A percentile compares a stretch with the other conserved stretches of the same genome.
Evolutionary conservation across 2,888 invertebrate genomes (phyloP).

Genomic region (Heliothis peltigera): DNA sequence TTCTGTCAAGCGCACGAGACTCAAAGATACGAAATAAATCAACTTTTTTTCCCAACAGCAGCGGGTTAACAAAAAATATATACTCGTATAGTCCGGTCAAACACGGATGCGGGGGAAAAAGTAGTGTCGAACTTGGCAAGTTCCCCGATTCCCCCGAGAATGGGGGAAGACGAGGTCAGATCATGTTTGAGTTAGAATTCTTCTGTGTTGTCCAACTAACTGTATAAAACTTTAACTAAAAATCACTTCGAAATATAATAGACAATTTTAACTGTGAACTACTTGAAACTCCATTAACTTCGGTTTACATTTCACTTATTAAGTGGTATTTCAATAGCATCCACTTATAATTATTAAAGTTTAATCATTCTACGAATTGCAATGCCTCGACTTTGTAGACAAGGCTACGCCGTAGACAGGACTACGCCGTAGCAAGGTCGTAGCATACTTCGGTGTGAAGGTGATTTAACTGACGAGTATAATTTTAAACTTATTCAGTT

Average conservation of each 20-base stretch:
- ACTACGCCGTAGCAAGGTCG: conserved; percentile 41
- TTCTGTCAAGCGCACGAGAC: conserved; percentile 22
- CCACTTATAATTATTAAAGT: conserved; percentile 11
- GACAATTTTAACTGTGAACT: not conserved
- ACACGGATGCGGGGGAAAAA: conserved; percentile 46
- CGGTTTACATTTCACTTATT: conserved; percentile 1
- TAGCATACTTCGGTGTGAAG: conserved; percentile 37
- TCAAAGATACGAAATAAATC: conserved; percentile 53
- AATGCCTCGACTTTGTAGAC: conserved; percentile 23
- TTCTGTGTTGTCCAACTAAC: conserved; percentile 7
- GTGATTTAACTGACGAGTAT: conserved; percentile 28
- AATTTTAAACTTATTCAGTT: conserved; percentile 36
- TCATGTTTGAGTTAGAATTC: conserved; percentile 28
- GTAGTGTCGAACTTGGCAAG: conserved; percentile 33
- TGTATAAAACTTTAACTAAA: not conserved
- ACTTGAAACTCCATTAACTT: conserved; percentile 2
- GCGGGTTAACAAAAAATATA: conserved; percentile 16
- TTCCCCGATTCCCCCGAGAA: conserved; percentile 35
- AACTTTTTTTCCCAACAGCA: conserved; percentile 39
- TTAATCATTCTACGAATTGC: conserved; percentile 22
- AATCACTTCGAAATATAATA: not conserved
- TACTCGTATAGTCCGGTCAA: conserved; percentile 30
- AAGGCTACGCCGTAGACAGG: conserved; percentile 30
- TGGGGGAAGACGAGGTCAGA: conserved; percentile 7
- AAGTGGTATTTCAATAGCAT: conserved; percentile 10